These are phyloP conservation scores for Ichneumon xanthorius DNA, from an alignment of 2,888 invertebrate genomes.

Conservation along the genomic window DNA sequence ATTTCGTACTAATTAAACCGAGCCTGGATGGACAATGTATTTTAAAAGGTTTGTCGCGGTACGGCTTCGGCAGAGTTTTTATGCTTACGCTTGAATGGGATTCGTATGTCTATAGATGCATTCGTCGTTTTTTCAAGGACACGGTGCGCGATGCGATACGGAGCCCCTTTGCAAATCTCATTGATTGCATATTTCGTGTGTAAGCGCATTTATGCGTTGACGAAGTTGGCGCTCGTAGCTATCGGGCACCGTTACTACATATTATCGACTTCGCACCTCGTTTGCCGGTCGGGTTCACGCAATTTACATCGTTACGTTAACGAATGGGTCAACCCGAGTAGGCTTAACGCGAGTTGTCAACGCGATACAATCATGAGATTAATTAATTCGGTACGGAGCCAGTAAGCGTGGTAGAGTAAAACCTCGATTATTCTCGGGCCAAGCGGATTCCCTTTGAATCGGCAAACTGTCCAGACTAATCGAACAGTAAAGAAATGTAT, in stretches of 20 bases:
- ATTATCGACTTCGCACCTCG: background rate
- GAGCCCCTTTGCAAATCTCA: background rate
- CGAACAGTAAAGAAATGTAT: background rate
- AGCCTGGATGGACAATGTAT: conserved; percentile 24
- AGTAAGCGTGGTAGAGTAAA: no score
- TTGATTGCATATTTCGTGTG: background rate
- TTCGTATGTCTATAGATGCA: conserved; percentile 56
- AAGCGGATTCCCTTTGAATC: no score
- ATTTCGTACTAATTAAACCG: conserved; percentile 11
- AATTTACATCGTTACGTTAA: conserved; percentile 2
- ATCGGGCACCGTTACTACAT: background rate
- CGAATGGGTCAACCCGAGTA: background rate
- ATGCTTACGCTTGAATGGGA: conserved; percentile 52
- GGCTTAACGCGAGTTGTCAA: no score
- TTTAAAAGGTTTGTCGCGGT: conserved; percentile 73
- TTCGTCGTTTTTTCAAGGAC: conserved; percentile 67
- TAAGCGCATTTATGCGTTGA: background rate
- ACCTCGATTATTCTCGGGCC: no score
- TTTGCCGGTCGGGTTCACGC: background rate
- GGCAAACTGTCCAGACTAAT: background rate
- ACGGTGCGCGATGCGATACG: conserved; percentile 18
- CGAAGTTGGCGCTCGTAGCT: background rate
- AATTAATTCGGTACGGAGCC: no score
- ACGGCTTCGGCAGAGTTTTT: conserved; percentile 74
- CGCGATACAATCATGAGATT: no score